These are phyloP conservation scores for Eupithecia pulchellata DNA, from an alignment of 2,888 invertebrate species.

Conservation along the genomic window DNA sequence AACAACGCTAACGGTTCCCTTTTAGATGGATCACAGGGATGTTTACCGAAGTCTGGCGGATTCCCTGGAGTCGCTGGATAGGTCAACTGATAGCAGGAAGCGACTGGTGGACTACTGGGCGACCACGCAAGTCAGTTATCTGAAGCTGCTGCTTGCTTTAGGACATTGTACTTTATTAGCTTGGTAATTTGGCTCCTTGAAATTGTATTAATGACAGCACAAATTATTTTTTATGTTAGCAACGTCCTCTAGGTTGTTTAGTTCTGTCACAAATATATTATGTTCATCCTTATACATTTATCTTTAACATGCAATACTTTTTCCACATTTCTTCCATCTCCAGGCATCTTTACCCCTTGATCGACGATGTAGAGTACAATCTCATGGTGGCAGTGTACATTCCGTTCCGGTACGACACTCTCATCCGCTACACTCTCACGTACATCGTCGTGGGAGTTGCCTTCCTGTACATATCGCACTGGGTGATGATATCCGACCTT, in stretches of 20 bases:
- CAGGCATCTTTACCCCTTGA: conserved; percentile 66
- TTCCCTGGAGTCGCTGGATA: conserved; percentile 69
- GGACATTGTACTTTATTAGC: conserved; percentile 61
- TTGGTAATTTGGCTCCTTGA: conserved; percentile 55
- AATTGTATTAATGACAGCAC: neutral
- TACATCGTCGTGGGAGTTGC: conserved; percentile 58
- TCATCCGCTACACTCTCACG: conserved; percentile 53
- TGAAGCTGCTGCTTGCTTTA: conserved; percentile 58
- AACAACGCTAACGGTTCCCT: conserved; percentile 26
- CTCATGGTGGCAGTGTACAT: conserved; percentile 58
- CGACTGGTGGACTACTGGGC: conserved; percentile 62
- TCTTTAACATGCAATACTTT: neutral
- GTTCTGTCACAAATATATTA: neutral
- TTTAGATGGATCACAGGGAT: conserved; percentile 57
- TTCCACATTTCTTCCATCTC: neutral
- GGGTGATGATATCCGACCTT: conserved; percentile 71
- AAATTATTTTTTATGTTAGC: neutral
- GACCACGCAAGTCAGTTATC: conserved; percentile 56
- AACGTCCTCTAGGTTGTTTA: neutral
- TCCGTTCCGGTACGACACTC: conserved; percentile 61
- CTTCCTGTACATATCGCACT: conserved; percentile 64
- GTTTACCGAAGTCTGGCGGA: conserved; percentile 63
- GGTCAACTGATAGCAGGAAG: conserved; percentile 57
- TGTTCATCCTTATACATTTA: neutral
- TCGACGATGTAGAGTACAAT: conserved; percentile 74